Base-by-base conservation (phyloP, 2,888 invertebrate species). In the Microplitis deprimator region DNA sequence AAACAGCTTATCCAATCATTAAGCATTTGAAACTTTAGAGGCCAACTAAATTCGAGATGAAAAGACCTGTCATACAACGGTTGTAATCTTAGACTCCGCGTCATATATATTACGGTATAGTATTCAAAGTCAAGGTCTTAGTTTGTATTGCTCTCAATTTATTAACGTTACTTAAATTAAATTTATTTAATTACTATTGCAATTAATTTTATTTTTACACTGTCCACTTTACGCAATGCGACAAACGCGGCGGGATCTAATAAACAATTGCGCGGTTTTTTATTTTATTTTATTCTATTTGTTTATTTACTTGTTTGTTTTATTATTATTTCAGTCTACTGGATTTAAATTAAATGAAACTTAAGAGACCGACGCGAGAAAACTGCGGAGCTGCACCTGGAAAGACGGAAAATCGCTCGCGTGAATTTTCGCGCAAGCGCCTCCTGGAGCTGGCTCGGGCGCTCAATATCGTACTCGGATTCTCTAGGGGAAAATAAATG, bases 371-470 rank as follows among this genome's bases (percentile, higher is more conserved):
- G 29, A 41, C 62, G 10, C 20, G 38, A 75, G 74, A 64, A 67
- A 17, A 79, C 73, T 77, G 77, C 79, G 65, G 68, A 68, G 71
- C 67, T 67, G 41, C 38, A 20, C 39, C 72, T 73, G 68, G 71
- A 74, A 40, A 68, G 62, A 75, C 62, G 62, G 59, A 60, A 67
- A 67, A 38, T 60, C 64, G 16, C 68, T 76, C 59, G 73, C 60
- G 38, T 59, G 67, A 78, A 77, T 50, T 76, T 75, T 76, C 76
- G 83, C 83, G 83, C 83, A 83, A 81, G 83, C 83, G 83, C 82
- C 41, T 39, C 80, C 79, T 79, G 81, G 75, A 73, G 67, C 74
- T 67, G 62, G 69, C 59, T 62, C 68, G 76, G 59, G 62, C 80
- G 83, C 81, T 83, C 83, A 80, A 83, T 83, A 83, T 79, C 77